phyloP scores from a whole-genome alignment of 2,797 vertebrate genomes.

The Centropyge bicolor region DNA sequence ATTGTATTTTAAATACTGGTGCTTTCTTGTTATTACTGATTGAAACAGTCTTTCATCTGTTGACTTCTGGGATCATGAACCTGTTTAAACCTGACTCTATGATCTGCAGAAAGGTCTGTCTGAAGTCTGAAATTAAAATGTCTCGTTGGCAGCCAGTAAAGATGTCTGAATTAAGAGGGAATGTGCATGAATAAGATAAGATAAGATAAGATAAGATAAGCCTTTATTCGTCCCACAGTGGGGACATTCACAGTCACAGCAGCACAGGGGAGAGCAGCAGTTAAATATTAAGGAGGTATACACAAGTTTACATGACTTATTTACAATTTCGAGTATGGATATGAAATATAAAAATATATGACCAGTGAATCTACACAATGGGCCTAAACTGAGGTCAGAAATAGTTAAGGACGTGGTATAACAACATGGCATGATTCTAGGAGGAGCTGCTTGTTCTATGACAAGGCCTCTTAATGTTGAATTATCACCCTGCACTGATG shows the following conservation, averaged over 20 bases:
- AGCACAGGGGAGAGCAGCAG: too few species aligned
- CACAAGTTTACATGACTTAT: too few species aligned
- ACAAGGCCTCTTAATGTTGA: conserved; percentile 37
- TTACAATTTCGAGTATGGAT: too few species aligned
- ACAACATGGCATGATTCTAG: not conserved
- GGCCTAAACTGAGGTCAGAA: too few species aligned
- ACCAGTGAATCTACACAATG: too few species aligned
- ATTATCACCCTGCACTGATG: conserved; percentile 25
- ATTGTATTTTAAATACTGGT: not conserved
- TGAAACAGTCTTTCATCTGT: not conserved
- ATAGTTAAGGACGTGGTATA: not conserved
- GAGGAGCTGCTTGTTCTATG: not conserved
- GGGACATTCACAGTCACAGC: too few species aligned
- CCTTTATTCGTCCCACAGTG: too few species aligned
- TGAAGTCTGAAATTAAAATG: not conserved
- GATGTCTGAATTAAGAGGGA: not conserved
- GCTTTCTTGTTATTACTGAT: not conserved
- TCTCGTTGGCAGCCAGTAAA: not conserved
- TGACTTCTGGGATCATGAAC: not conserved
- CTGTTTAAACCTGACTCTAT: not conserved
- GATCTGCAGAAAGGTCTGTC: not conserved
- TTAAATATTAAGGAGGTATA: too few species aligned
- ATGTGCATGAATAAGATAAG: not conserved
- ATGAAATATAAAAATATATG: too few species aligned
- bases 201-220: too few species aligned